Conservation (phyloP, 2,888 invertebrate species). For the Amphipyra berbera region DNA sequence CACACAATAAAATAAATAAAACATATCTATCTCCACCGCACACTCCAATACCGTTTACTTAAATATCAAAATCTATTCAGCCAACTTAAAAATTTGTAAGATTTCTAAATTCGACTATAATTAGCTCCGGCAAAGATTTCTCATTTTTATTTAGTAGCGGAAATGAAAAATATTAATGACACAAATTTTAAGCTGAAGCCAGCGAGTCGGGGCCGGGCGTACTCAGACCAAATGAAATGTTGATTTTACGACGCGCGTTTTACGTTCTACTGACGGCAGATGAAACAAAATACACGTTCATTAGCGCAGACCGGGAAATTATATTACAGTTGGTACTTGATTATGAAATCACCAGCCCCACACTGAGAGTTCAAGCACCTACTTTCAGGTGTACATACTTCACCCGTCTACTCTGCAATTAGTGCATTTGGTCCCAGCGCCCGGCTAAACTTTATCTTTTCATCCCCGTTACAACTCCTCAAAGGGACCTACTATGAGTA, state of each 20-base stretch:
- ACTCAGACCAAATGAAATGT: slow-evolving; percentile 79
- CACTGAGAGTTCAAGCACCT: slow-evolving; percentile 67
- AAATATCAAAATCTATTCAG: slow-evolving; percentile 21
- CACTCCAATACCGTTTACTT: slow-evolving; percentile 15
- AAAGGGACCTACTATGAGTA: slow-evolving; percentile 44
- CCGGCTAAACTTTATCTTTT: slow-evolving; percentile 55
- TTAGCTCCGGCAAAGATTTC: slow-evolving; percentile 41
- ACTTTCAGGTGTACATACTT: slow-evolving; percentile 52
- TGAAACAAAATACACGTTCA: slow-evolving; percentile 88
- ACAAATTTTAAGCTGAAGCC: slow-evolving; percentile 74
- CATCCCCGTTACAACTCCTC: slow-evolving; percentile 45
- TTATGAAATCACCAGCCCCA: slow-evolving; percentile 79
- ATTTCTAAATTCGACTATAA: slow-evolving; percentile 47
- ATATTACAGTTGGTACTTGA: slow-evolving; percentile 83
- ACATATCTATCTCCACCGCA: slow-evolving; percentile 27
- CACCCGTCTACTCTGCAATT: slow-evolving; percentile 62
- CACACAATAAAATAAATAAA: slow-evolving; percentile 72
- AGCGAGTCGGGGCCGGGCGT: slow-evolving; percentile 62
- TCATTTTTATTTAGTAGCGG: slow-evolving; percentile 63
- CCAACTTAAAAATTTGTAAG: slow-evolving; percentile 41
- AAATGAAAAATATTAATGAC: slow-evolving; percentile 79
- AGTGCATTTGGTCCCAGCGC: slow-evolving; percentile 58
- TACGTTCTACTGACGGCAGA: slow-evolving; percentile 78
- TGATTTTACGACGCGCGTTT: slow-evolving; percentile 81
- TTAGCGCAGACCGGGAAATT: slow-evolving; percentile 83